phyloP scores from a whole-genome alignment of 2,888 invertebrate species.

The Aspidiotus destructor region DNA sequence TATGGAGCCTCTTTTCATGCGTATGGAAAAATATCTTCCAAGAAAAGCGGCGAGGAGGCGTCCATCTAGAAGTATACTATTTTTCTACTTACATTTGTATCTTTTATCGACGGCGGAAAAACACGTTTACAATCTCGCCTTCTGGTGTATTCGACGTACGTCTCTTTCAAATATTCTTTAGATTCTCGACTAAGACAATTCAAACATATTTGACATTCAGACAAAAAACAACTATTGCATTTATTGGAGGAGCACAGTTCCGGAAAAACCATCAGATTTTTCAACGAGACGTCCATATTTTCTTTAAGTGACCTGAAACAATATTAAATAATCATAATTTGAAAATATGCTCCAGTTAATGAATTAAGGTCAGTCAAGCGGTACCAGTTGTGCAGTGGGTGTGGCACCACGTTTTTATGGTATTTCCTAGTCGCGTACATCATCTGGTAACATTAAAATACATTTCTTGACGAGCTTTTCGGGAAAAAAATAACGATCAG shows the following conservation, averaged over 20 bases:
- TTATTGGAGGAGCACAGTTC: constrained; percentile 52
- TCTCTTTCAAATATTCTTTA: constrained; percentile 51
- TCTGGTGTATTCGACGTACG: constrained; percentile 72
- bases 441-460: too few species aligned
- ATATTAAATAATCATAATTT: background rate
- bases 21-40: background rate
- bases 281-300: constrained; percentile 60
- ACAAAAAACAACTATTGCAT: constrained; percentile 53
- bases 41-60: too few species aligned
- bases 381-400: too few species aligned
- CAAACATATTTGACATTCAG: constrained; percentile 66
- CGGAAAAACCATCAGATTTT: constrained; percentile 68
- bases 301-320: background rate
- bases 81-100: too few species aligned
- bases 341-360: too few species aligned
- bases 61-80: too few species aligned
- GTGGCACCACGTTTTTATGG: too few species aligned
- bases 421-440: too few species aligned
- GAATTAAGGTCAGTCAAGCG: too few species aligned
- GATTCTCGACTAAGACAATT: constrained; percentile 59
- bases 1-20: too few species aligned
- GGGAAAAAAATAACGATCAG: too few species aligned
- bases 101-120: constrained; percentile 58
- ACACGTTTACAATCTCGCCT: constrained; percentile 70
- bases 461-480: too few species aligned